These are phyloP conservation scores for Misgurnus mizolepis DNA, from an alignment of 2,113 vertebrate genomes.

Conservation along the genomic window DNA sequence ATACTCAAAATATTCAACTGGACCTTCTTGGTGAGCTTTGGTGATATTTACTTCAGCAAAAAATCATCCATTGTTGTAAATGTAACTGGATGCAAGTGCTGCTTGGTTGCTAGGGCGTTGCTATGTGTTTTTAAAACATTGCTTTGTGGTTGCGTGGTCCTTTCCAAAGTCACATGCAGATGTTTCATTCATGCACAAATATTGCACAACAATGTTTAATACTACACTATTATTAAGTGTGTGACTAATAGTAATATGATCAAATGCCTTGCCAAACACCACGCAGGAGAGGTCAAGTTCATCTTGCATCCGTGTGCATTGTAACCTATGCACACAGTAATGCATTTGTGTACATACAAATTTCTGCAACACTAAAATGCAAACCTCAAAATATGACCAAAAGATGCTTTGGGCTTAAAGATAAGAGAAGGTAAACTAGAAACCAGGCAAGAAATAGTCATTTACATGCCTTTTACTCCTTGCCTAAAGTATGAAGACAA, in stretches of 20 bases:
- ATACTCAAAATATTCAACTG: too few relatives aligned
- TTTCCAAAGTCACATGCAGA: too few relatives aligned
- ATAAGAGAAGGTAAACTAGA: constrained; percentile 1
- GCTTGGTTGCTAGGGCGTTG: not conserved
- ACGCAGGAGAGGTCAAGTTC: too few relatives aligned
- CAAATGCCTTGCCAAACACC: not conserved
- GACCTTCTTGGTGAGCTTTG: too few relatives aligned
- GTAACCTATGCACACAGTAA: not conserved
- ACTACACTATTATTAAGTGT: too few relatives aligned
- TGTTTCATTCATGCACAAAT: too few relatives aligned
- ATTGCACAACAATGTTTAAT: too few relatives aligned
- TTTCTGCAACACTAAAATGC: not conserved
- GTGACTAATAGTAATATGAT: not conserved
- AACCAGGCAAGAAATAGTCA: not conserved
- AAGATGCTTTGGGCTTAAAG: constrained; percentile 3
- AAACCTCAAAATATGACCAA: not conserved
- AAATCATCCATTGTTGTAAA: too few relatives aligned
- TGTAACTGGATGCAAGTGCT: not conserved
- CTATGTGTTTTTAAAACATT: not conserved
- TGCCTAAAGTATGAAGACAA: not conserved
- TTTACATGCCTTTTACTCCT: not conserved
- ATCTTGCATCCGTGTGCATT: not conserved
- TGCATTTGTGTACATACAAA: not conserved
- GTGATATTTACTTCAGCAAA: too few relatives aligned
- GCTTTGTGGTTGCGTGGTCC: too few relatives aligned